A percentile compares a stretch with the other conserved stretches of the same genome.
phyloP scores from a whole-genome alignment of 2,113 vertebrate species.

The Anthoscopus minutus region DNA sequence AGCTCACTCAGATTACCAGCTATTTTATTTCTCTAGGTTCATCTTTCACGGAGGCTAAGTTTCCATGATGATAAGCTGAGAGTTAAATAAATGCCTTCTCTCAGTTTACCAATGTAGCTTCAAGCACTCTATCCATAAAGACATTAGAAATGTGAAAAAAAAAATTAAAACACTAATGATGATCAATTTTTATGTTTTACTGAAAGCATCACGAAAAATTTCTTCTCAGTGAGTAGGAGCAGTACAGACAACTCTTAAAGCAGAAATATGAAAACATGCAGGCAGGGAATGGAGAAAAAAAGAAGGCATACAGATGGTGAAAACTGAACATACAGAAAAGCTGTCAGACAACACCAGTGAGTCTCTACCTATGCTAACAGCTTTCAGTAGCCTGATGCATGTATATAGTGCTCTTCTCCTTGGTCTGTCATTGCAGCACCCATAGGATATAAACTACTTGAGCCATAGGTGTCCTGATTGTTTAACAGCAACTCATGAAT shows the following conservation, averaged over 20 bases:
- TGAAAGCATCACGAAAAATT: neutral
- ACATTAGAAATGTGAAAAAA: neutral
- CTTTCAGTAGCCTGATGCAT: neutral
- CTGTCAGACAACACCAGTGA: neutral
- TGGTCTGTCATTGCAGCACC: neutral
- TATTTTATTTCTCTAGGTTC: conserved; percentile 29
- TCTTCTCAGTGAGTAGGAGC: neutral
- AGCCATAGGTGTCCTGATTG: neutral
- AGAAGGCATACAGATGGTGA: neutral
- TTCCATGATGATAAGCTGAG: conserved; percentile 7
- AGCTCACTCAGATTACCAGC: conserved; percentile 5
- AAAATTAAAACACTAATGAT: neutral
- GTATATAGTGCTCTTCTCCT: neutral
- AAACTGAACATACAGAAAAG: neutral
- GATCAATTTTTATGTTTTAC: neutral
- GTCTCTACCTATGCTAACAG: neutral
- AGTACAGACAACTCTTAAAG: neutral
- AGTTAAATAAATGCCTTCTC: neutral
- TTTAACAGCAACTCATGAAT: neutral
- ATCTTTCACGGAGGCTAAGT: conserved; percentile 3
- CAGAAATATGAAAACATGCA: neutral
- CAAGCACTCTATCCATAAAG: neutral
- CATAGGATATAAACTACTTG: neutral
- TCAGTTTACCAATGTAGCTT: neutral
- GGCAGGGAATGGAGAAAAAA: neutral